Percentiles rank a stretch among this genome's conserved stretches.
Conservation (phyloP, 2,113 vertebrate species). For the Petromus typicus region DNA sequence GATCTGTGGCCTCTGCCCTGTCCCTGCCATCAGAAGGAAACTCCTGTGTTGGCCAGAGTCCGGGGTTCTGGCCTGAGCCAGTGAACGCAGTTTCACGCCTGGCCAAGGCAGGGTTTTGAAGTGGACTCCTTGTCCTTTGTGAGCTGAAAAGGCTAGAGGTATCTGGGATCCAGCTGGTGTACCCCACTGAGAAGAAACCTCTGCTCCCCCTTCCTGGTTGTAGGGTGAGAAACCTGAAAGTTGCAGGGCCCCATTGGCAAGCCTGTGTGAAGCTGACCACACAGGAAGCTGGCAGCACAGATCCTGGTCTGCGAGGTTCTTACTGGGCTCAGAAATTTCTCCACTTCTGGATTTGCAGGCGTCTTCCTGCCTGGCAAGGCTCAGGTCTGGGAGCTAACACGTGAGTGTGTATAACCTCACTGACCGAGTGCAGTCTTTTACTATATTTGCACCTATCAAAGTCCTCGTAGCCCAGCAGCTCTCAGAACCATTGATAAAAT, state of each 20-base stretch:
- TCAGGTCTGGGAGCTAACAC: neutral
- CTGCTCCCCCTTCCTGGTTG: neutral
- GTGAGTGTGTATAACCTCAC: neutral
- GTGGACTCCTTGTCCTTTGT: neutral
- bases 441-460: neutral
- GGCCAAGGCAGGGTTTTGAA: neutral
- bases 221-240: neutral
- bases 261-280: neutral
- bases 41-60: neutral
- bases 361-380: neutral
- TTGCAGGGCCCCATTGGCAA: neutral
- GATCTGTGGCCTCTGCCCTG: neutral
- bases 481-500: neutral
- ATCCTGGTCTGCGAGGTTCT: neutral
- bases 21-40: neutral
- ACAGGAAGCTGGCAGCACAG: neutral
- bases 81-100: neutral
- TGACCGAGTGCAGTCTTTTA: neutral
- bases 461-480: neutral
- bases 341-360: neutral
- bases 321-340: neutral
- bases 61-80: neutral
- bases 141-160: neutral
- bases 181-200: neutral
- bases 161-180: neutral